A percentile compares a stretch with the other conserved stretches of the same genome.
These are phyloP conservation scores for Synanthedon vespiformis DNA, from an alignment of 2,888 invertebrate genomes.

Conservation along the genomic window DNA sequence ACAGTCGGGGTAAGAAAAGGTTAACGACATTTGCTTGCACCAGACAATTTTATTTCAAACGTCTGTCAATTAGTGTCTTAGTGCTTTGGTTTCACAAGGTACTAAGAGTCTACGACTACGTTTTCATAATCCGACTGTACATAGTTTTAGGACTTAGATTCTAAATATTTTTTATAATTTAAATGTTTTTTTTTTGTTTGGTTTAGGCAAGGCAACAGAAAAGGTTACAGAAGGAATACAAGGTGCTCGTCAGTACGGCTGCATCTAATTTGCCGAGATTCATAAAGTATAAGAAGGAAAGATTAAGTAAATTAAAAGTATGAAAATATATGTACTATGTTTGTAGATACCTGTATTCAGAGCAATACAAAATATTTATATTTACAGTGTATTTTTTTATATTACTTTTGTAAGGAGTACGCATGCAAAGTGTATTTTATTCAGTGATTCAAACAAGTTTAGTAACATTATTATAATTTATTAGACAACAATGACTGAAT, in stretches of 20 bases:
- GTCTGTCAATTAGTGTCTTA: background rate
- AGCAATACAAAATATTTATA: no score
- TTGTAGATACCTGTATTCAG: no score
- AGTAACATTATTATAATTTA: conserved; percentile 32
- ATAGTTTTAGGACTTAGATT: no score
- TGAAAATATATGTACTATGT: background rate
- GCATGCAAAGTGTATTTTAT: background rate
- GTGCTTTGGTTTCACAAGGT: conserved; percentile 1
- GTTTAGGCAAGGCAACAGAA: conserved; percentile 74
- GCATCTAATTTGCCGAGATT: conserved; percentile 77
- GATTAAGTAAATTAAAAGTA: conserved; percentile 37
- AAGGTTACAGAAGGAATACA: conserved; percentile 75
- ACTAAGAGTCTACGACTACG: conserved; percentile 1
- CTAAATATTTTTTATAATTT: no score
- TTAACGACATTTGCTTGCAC: no score
- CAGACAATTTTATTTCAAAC: no score
- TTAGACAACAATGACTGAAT: conserved; percentile 34
- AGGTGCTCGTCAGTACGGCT: conserved; percentile 77
- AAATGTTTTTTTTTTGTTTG: no score
- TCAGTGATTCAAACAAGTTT: conserved; percentile 7
- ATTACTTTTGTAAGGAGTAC: no score
- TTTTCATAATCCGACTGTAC: background rate
- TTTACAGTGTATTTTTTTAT: no score
- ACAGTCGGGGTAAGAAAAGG: no score
- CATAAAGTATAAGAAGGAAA: conserved; percentile 75